A percentile compares a stretch with the other conserved stretches of the same genome.
Conservation (phyloP, 2,113 vertebrate genomes). For the Lates calcarifer region DNA sequence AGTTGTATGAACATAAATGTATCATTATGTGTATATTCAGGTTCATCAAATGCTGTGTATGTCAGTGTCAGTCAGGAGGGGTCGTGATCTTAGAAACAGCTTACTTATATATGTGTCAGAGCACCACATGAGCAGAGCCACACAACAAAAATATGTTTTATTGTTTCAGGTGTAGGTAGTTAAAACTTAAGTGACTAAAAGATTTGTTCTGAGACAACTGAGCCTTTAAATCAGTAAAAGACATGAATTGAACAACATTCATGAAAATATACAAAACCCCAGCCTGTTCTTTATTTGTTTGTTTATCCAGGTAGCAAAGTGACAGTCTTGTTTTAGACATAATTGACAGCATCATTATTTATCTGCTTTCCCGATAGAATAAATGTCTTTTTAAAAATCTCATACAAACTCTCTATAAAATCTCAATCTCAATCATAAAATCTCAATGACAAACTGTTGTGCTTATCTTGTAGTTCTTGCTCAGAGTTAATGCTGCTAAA, state of each 20-base stretch:
- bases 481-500: not conserved
- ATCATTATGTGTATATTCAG: not conserved
- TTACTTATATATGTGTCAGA: not conserved
- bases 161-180: not conserved
- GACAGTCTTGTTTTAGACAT: not conserved
- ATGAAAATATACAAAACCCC: not conserved
- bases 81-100: not conserved
- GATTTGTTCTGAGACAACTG: not conserved
- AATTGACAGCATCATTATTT: not conserved
- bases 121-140: not conserved
- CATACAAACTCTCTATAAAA: too few relatives aligned
- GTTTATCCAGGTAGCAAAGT: not conserved
- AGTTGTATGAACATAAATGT: not conserved
- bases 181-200: not conserved
- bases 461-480: not conserved
- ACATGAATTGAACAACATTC: not conserved
- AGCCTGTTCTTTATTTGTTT: not conserved
- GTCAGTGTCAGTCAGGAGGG: not conserved
- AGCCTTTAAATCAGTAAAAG: not conserved
- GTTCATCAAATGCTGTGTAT: not conserved
- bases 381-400: not conserved
- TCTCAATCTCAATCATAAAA: too few relatives aligned
- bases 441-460: too few relatives aligned
- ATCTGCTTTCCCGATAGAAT: conserved; percentile 1
- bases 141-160: not conserved